Evolutionary conservation across 2,113 vertebrate species (phyloP), one percentile per base, ranked within the genome.

Genomic region (Gavia stellata): DNA sequence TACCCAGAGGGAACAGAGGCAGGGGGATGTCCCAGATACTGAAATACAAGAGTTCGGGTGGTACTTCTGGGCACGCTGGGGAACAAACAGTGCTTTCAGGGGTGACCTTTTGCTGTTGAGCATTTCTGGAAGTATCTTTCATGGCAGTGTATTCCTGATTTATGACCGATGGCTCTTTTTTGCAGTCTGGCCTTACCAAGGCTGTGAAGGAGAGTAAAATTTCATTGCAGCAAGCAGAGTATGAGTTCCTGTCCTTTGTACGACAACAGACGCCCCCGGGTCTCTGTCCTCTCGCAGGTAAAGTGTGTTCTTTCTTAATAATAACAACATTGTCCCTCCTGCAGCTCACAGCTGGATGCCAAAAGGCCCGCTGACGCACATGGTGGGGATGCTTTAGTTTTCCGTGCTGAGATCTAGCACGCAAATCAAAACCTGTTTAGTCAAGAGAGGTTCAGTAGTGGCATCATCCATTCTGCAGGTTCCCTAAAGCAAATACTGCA

Each of bases 221-320:
- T 85, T 98, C 98, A 1, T 77, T 99, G 96, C 98, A 99, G 97
- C 99, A 99, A 90, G 99, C 99, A 0, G 99, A 99, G 95, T 99
- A 99, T 0, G 99, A 99, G 96, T 99, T 99, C 91, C 98, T 99
- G 93, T 99, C 99, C 73, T 99, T 99, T 29, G 90, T 99, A 81
- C 98, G 99, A 13, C 99, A 99, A 90, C 99, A 99, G 98, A 99
- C 99, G 0, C 99, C 99, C 1, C 99, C 99, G 0, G 99, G 99
- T 47, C 98, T 99, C 85, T 99, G 99, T 97, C 99, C 99, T 3
- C 98, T 99, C 0, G 99, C 99, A 96, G 99, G 99, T 99, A 97
- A 98, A 95, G 80, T n/a, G 23, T 2, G 5, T 15, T 28, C 24
- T 13, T 34, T 21, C 33, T 36, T 34, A 16, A 14, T 2, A 36